Evolutionary conservation across 2,888 invertebrate genomes (phyloP).

Genomic region (Sturmia bella): DNA sequence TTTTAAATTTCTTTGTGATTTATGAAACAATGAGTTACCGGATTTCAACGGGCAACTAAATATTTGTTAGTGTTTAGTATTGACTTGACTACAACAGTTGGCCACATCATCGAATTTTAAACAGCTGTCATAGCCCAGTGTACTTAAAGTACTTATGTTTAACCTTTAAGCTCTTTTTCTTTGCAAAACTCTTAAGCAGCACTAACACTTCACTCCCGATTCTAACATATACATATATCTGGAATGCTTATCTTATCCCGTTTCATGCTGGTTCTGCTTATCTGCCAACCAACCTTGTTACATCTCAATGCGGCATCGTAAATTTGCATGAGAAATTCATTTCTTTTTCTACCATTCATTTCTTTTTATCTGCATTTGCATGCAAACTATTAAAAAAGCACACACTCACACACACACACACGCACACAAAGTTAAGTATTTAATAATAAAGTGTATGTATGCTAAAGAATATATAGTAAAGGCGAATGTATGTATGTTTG

Average conservation of each 20-base stretch:
- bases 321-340: slow-evolving; percentile 27
- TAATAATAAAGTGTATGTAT: background rate
- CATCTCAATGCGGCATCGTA: slow-evolving; percentile 31
- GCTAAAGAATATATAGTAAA: background rate
- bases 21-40: too few species aligned
- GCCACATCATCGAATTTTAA: background rate
- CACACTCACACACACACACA: background rate
- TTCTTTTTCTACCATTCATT: background rate
- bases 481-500: background rate
- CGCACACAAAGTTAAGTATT: slow-evolving; percentile 18
- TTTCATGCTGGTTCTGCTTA: slow-evolving; percentile 9
- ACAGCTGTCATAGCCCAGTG: slow-evolving; percentile 13
- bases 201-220: slow-evolving; percentile 18
- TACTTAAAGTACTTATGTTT: slow-evolving; percentile 27
- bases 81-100: background rate
- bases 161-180: background rate
- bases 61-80: too few species aligned
- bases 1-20: too few species aligned
- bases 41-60: too few species aligned
- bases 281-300: slow-evolving; percentile 28
- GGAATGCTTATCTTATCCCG: background rate
- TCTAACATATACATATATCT: slow-evolving; percentile 18
- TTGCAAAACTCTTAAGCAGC: slow-evolving; percentile 9
- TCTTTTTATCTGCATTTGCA: slow-evolving; percentile 26
- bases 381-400: slow-evolving; percentile 4